Conservation (phyloP, 2,797 vertebrate species). For the Stomatorhinus walkeri region DNA sequence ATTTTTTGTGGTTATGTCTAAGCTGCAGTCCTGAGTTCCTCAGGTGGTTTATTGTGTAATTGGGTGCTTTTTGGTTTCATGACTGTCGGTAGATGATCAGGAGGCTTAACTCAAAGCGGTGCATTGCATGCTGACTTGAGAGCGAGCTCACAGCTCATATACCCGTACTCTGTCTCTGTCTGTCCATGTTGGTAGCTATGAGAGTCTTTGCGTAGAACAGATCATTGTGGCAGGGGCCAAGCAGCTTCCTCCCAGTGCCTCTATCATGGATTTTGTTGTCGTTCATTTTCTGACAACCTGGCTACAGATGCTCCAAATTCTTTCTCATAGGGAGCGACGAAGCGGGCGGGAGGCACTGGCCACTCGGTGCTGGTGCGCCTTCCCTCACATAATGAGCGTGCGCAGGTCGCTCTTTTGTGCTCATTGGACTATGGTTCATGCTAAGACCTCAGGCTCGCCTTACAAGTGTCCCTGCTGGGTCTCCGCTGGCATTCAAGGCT, state of each 20-base stretch:
- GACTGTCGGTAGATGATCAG: slow-evolving; percentile 36
- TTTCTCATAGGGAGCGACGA: slow-evolving; percentile 12
- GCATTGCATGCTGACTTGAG: not conserved
- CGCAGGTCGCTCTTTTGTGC: not conserved
- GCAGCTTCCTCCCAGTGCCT: not conserved
- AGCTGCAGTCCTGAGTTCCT: not conserved
- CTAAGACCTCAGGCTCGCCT: not conserved
- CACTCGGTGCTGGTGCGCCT: not conserved
- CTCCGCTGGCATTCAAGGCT: not conserved
- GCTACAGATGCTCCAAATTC: slow-evolving; percentile 11
- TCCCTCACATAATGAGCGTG: not conserved
- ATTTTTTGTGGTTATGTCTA: not conserved
- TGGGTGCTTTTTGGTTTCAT: slow-evolving; percentile 1
- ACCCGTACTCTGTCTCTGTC: not conserved
- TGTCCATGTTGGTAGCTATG: not conserved
- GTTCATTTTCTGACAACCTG: slow-evolving; percentile 19
- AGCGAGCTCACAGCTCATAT: not conserved
- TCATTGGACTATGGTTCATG: not conserved
- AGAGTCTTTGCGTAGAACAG: not conserved
- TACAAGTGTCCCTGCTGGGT: not conserved
- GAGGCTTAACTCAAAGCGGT: slow-evolving; percentile 14
- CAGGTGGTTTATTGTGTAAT: slow-evolving; percentile 3
- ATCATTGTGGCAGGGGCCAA: slow-evolving; percentile 30
- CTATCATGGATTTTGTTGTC: slow-evolving; percentile 18
- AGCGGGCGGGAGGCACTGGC: slow-evolving; percentile 25